These are phyloP conservation scores for Andrena haemorrhoa DNA, from an alignment of 2,888 invertebrate genomes.

Conservation along the genomic window DNA sequence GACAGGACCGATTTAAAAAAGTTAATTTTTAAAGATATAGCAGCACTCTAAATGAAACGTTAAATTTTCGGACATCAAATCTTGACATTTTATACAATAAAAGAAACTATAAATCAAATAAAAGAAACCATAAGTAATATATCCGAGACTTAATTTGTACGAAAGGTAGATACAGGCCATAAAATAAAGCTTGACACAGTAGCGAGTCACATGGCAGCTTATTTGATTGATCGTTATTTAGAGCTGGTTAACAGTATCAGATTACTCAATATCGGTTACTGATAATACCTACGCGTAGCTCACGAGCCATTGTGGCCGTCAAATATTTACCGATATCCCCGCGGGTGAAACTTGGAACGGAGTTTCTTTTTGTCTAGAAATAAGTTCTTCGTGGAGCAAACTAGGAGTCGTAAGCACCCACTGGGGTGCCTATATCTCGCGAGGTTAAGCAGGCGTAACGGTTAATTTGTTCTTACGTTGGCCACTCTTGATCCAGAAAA, in stretches of 20 bases:
- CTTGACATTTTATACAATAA: too few relatives aligned
- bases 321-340: conserved; percentile 45
- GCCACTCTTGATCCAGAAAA: conserved; percentile 35
- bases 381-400: conserved; percentile 32
- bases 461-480: conserved; percentile 54
- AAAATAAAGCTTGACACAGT: too few relatives aligned
- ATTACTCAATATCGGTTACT: background rate
- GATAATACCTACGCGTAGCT: conserved; percentile 1
- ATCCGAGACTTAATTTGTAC: too few relatives aligned
- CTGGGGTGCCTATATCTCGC: conserved; percentile 44
- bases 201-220: too few relatives aligned
- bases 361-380: conserved; percentile 32
- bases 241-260: background rate
- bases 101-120: too few relatives aligned
- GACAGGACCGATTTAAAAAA: too few relatives aligned
- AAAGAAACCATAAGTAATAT: too few relatives aligned
- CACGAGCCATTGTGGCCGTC: background rate
- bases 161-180: too few relatives aligned
- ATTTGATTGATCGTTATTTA: background rate
- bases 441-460: conserved; percentile 55
- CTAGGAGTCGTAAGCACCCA: conserved; percentile 23
- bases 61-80: too few relatives aligned
- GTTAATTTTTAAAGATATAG: too few relatives aligned
- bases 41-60: too few relatives aligned
- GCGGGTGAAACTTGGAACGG: conserved; percentile 12